Evolutionary conservation across 2,888 invertebrate species (phyloP).

Genomic region (Gastrophysa polygoni): DNA sequence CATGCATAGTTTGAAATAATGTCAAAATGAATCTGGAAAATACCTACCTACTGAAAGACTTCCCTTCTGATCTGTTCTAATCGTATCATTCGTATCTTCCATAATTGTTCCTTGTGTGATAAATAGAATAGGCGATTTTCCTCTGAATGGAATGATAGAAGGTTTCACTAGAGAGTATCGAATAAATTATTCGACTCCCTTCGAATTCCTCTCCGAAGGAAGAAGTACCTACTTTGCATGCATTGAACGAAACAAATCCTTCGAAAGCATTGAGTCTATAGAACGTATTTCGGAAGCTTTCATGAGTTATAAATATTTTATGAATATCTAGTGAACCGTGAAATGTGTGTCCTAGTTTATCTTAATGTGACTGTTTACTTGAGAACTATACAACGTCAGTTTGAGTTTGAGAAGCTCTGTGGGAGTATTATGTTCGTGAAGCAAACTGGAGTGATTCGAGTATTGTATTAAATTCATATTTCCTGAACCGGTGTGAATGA

Average conservation of each 20-base stretch:
- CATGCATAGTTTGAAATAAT: too few species aligned
- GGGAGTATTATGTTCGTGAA: too few species aligned
- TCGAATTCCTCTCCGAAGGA: conserved; percentile 20
- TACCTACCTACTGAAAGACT: too few species aligned
- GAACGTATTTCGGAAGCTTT: conserved; percentile 23
- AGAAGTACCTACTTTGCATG: conserved; percentile 23
- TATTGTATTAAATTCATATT: too few species aligned
- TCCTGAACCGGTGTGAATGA: too few species aligned
- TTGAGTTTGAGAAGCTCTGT: background rate
- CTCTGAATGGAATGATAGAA: background rate
- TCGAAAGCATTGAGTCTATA: conserved; percentile 22
- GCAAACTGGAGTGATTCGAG: too few species aligned
- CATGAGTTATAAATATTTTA: conserved; percentile 27
- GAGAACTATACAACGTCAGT: background rate
- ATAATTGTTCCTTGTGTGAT: background rate
- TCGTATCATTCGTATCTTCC: too few species aligned
- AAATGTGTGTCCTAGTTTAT: conserved; percentile 14
- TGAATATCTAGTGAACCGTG: conserved; percentile 20
- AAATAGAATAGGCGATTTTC: too few species aligned
- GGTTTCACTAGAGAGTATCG: background rate
- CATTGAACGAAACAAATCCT: conserved; percentile 27
- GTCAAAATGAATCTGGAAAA: too few species aligned
- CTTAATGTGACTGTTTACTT: background rate
- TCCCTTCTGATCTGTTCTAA: too few species aligned
- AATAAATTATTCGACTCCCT: background rate